These are phyloP conservation scores for Quiscalus mexicanus DNA, from an alignment of 2,113 vertebrate species.

Conservation along the genomic window DNA sequence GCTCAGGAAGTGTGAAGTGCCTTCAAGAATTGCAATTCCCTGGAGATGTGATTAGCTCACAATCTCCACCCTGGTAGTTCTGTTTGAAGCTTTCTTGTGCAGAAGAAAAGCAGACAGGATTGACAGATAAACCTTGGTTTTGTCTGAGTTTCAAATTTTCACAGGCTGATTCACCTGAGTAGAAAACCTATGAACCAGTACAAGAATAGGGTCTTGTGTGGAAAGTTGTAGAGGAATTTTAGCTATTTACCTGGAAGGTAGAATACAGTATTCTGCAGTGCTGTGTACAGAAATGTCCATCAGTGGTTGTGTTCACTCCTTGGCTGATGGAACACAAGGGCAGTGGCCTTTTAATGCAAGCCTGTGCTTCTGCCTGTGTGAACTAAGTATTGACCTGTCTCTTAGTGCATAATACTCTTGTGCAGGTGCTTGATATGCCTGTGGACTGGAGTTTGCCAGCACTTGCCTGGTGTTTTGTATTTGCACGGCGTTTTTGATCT, in stretches of 20 bases:
- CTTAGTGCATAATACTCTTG: neutral
- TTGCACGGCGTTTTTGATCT: neutral
- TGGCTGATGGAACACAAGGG: neutral
- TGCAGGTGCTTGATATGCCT: neutral
- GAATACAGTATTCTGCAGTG: neutral
- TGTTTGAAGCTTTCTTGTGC: neutral
- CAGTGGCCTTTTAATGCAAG: neutral
- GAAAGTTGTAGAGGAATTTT: neutral
- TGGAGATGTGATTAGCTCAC: neutral
- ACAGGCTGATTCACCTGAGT: neutral
- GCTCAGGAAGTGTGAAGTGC: conserved; percentile 2
- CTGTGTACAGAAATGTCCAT: neutral
- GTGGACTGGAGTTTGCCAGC: neutral
- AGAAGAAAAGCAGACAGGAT: neutral
- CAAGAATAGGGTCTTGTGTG: neutral
- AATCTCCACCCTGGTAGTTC: neutral
- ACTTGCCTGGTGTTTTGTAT: neutral
- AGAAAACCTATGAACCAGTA: neutral
- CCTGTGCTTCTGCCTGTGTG: neutral
- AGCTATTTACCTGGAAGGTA: neutral
- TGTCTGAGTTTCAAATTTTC: neutral
- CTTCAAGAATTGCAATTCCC: neutral
- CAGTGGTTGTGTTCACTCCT: neutral
- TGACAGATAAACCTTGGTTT: neutral
- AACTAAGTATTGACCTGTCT: neutral